A percentile compares a stretch with the other conserved stretches of the same genome.
These are phyloP conservation scores for Scelioninae gen. 1 DNA, from an alignment of 2,888 invertebrate genomes.

Conservation along the genomic window DNA sequence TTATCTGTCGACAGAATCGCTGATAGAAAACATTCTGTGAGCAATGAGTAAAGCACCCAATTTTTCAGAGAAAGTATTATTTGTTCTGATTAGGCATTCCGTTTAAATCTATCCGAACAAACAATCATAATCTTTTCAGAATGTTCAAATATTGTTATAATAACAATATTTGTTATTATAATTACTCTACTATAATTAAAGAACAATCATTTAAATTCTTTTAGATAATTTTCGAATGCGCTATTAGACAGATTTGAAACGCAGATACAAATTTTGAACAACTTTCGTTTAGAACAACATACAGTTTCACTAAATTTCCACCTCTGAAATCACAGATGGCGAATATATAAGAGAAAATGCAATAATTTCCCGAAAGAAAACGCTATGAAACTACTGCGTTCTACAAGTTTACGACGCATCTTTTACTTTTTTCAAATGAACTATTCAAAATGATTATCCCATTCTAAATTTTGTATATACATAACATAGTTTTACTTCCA, in stretches of 20 bases:
- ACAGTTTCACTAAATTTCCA: conserved; percentile 36
- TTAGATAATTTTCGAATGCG: too few relatives aligned
- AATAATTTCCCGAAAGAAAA: conserved; percentile 31
- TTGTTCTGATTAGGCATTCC: too few relatives aligned
- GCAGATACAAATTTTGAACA: neutral
- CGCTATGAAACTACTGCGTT: conserved; percentile 10
- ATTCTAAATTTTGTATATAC: neutral
- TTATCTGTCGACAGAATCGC: too few relatives aligned
- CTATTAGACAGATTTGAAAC: neutral
- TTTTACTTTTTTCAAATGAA: conserved; percentile 4
- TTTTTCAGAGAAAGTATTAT: too few relatives aligned
- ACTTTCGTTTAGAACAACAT: conserved; percentile 16
- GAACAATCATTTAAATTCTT: too few relatives aligned
- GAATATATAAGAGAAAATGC: conserved; percentile 34
- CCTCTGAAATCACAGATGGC: conserved; percentile 33
- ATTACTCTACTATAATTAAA: too few relatives aligned
- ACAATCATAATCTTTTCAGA: too few relatives aligned
- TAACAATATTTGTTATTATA: too few relatives aligned
- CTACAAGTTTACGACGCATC: conserved; percentile 17
- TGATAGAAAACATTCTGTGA: too few relatives aligned
- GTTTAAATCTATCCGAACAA: too few relatives aligned
- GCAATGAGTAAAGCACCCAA: too few relatives aligned
- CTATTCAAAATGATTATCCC: neutral
- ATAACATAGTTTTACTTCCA: neutral
- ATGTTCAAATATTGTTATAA: too few relatives aligned